Percentiles rank a stretch among this genome's conserved stretches.
phyloP scores from a whole-genome alignment of 2,797 vertebrate genomes.

The Choloepus didactylus region DNA sequence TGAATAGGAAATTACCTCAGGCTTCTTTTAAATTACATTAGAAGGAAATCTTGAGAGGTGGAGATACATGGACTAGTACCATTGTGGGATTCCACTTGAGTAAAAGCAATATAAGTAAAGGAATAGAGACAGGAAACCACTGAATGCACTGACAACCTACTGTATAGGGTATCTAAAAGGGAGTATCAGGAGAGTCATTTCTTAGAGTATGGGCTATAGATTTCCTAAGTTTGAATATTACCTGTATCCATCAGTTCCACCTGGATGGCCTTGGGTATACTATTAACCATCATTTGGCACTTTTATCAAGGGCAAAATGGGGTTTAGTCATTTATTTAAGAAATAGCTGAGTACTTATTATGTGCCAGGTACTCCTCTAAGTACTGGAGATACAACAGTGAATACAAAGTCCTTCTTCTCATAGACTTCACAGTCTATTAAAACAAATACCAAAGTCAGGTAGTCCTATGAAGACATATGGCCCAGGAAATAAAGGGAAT shows the following conservation, averaged over 20 bases:
- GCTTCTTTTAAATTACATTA: neutral
- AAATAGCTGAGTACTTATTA: neutral
- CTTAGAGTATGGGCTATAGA: neutral
- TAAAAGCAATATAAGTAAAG: neutral
- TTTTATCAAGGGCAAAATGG: constrained; percentile 28
- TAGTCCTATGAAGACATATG: neutral
- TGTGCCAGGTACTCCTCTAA: neutral
- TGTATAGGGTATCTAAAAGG: neutral
- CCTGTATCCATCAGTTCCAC: neutral
- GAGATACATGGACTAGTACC: neutral
- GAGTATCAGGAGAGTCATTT: neutral
- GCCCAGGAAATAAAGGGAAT: neutral
- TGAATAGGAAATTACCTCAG: neutral
- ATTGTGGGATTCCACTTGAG: neutral
- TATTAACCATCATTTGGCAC: neutral
- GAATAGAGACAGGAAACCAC: neutral
- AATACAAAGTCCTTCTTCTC: neutral
- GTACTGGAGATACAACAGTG: neutral
- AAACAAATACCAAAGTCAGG: neutral
- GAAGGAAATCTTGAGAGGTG: neutral
- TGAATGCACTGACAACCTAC: neutral
- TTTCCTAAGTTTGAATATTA: neutral
- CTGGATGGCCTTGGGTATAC: neutral
- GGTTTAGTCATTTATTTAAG: neutral
- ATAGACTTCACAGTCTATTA: neutral